These are phyloP conservation scores for Spondyliosoma cantharus DNA, from an alignment of 2,797 vertebrate genomes.

Conservation along the genomic window DNA sequence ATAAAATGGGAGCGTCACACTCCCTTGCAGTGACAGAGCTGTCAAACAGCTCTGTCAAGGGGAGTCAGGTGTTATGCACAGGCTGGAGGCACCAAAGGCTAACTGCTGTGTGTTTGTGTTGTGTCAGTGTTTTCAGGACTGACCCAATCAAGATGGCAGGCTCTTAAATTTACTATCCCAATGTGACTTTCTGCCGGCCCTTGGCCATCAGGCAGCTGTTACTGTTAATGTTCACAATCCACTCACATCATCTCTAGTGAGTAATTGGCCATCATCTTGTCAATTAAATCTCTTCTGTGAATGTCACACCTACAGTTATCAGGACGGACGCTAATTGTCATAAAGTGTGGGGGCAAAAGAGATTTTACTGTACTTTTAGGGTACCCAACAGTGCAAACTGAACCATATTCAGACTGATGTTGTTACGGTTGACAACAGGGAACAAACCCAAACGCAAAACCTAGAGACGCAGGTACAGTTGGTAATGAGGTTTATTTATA, in stretches of 20 bases:
- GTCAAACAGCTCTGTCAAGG: slow-evolving; percentile 30
- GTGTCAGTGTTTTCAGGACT: neutral
- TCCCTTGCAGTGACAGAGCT: slow-evolving; percentile 43
- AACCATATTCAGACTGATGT: neutral
- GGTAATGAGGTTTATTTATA: no score
- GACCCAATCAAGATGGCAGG: slow-evolving; percentile 10
- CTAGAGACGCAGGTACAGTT: no score
- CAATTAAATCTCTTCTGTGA: slow-evolving; percentile 45
- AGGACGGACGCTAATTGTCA: slow-evolving; percentile 8
- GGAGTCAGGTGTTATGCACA: slow-evolving; percentile 23
- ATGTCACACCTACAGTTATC: slow-evolving; percentile 25
- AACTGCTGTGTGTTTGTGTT: slow-evolving; percentile 27
- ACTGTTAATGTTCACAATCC: slow-evolving; percentile 45
- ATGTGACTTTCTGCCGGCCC: slow-evolving; percentile 35
- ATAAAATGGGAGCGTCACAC: slow-evolving; percentile 26
- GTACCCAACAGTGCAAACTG: neutral
- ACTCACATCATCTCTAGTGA: slow-evolving; percentile 36
- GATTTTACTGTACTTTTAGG: slow-evolving; percentile 9
- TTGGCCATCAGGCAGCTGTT: slow-evolving; percentile 45
- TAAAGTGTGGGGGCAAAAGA: neutral
- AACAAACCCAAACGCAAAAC: no score
- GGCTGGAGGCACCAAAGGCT: slow-evolving; percentile 6
- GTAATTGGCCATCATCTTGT: slow-evolving; percentile 44
- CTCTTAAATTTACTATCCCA: slow-evolving; percentile 29
- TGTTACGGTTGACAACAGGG: no score